Percentiles rank a stretch among this genome's conserved stretches.
Conservation (phyloP, 2,797 vertebrate species). For the Coracias cyanogaster region DNA sequence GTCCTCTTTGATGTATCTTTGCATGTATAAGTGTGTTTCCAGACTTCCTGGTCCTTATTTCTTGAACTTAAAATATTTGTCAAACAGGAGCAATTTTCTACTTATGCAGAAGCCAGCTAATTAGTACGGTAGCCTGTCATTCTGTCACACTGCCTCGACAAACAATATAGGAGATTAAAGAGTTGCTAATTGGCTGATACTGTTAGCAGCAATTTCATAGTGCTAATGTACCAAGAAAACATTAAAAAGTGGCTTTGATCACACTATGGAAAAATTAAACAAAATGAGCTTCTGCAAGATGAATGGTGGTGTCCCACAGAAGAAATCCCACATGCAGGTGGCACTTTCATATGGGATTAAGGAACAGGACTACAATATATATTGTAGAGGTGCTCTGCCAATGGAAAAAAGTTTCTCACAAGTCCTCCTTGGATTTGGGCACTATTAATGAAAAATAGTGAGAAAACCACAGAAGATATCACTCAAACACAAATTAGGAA, state of each 20-base stretch:
- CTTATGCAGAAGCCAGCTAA: conserved; percentile 48
- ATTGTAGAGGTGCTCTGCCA: neutral
- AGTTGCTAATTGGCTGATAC: conserved; percentile 66
- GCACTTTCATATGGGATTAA: neutral
- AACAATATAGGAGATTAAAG: conserved; percentile 66
- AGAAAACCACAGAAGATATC: neutral
- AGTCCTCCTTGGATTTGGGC: neutral
- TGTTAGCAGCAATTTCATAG: conserved; percentile 50
- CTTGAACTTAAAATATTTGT: conserved; percentile 53
- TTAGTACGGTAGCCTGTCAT: conserved; percentile 44
- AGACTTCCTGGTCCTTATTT: neutral
- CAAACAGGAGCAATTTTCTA: conserved; percentile 62
- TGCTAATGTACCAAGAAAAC: conserved; percentile 33
- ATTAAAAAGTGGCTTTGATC: conserved; percentile 44
- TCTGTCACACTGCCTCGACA: conserved; percentile 58
- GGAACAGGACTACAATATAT: neutral
- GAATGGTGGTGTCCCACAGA: neutral
- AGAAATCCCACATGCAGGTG: neutral
- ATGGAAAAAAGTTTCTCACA: neutral
- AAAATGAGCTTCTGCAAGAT: neutral
- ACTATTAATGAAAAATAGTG: neutral
- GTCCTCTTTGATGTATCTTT: neutral
- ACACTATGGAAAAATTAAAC: neutral
- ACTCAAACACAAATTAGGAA: neutral
- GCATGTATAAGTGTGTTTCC: conserved; percentile 30